These are phyloP conservation scores for Anniella stebbinsi DNA, from an alignment of 2,797 vertebrate genomes.

Conservation along the genomic window DNA sequence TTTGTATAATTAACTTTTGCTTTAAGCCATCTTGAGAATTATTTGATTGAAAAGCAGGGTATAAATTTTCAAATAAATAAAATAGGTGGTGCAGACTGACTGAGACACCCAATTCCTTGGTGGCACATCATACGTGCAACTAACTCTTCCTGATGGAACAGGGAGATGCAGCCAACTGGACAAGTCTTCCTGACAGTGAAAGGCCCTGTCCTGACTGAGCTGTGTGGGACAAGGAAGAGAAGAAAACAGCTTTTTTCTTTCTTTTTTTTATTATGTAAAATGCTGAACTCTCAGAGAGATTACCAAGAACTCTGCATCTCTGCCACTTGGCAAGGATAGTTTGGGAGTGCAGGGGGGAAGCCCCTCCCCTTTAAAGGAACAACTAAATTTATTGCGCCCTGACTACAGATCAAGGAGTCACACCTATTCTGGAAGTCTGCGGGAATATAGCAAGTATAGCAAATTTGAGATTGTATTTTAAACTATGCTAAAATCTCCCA, in stretches of 20 bases:
- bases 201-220: not conserved
- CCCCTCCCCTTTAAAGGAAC: not conserved
- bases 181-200: not conserved
- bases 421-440: not conserved
- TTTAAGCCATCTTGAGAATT: not conserved
- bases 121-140: not conserved
- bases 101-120: not conserved
- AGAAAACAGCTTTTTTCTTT: no score
- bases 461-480: no score
- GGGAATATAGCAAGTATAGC: no score
- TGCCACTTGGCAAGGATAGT: not conserved
- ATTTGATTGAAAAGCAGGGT: not conserved
- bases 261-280: not conserved
- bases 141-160: not conserved
- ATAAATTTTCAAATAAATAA: not conserved
- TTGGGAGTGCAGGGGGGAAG: not conserved
- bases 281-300: not conserved
- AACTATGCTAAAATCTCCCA: no score
- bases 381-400: not conserved
- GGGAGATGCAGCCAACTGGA: no score
- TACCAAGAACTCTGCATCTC: not conserved
- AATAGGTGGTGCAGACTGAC: not conserved
- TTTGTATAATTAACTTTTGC: no score
- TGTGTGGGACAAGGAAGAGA: not conserved
- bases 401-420: not conserved